These are phyloP conservation scores for Amyelois transitella DNA, from an alignment of 1,140 invertebrate genomes.

Conservation along the genomic window DNA sequence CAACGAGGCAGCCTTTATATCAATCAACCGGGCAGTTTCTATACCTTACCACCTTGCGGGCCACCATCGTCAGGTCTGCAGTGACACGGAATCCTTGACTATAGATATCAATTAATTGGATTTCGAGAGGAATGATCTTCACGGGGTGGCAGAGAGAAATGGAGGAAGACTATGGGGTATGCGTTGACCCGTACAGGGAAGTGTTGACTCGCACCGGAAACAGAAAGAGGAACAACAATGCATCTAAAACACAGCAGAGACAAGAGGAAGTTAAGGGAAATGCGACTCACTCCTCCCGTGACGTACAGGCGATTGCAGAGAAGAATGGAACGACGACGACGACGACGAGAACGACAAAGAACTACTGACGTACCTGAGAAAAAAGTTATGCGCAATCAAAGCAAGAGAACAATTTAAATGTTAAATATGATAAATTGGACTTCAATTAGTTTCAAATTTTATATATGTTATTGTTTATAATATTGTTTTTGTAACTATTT, in stretches of 20 bases:
- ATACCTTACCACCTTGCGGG: too few relatives aligned
- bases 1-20: too few relatives aligned
- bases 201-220: conserved; percentile 88
- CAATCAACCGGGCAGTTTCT: too few relatives aligned
- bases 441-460: too few relatives aligned
- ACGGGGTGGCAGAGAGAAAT: conserved; percentile 77
- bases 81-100: conserved; percentile 26
- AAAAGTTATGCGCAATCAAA: too few relatives aligned
- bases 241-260: conserved; percentile 96
- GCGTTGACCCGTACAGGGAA: conserved; percentile 71
- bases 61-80: background rate
- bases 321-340: too few relatives aligned
- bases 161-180: conserved; percentile 75
- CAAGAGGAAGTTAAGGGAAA: conserved; percentile 90
- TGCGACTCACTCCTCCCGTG: conserved; percentile 92
- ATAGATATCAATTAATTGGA: conserved; percentile 78
- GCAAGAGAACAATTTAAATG: too few relatives aligned
- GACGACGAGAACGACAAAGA: too few relatives aligned
- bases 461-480: too few relatives aligned
- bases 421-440: too few relatives aligned
- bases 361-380: too few relatives aligned
- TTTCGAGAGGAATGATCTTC: conserved; percentile 80
- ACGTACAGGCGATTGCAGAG: conserved; percentile 91
- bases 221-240: conserved; percentile 95
- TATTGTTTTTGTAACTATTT: too few relatives aligned